Evolutionary conservation across 2,113 vertebrate genomes (phyloP), one percentile per base, ranked within the genome.

Genomic region (Boleophthalmus pectinirostris): DNA sequence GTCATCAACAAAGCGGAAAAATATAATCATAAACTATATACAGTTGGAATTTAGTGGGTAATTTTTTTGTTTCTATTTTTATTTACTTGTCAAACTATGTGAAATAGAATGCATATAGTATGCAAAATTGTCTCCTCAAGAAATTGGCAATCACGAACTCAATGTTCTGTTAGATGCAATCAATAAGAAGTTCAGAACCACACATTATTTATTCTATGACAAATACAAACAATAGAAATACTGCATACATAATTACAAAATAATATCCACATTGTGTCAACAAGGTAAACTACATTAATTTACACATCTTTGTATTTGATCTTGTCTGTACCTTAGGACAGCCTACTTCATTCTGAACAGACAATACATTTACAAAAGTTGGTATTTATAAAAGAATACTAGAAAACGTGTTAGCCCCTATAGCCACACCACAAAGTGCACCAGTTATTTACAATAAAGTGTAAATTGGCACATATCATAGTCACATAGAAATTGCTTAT

Each of bases 321-420:
- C 33, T 69, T 29, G 14, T 25, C 75, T 54, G 66, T 81, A 88
- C 77, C 83, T 68, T 29, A 61, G 69, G 66, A 81, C 61, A 82
- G n/a, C 20, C 57, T 49, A 87, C 74, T 79, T 49, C 56, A 14
- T 68, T 47, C 33, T 70, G 45, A n/a, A 90, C 43, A 74, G 77
- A 68, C 78, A 81, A 83, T 21, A 88, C 79, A 78, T 81, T 79
- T 85, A 83, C 69, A 89, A 87, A 84, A 70, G 16, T 12, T 23
- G 23, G 10, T 9, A 35, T 3, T 0, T 85, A 85, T 78, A 87
- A 89, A 91, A 89, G 25, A 80, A 80, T 51, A 84, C 49, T 73
- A 68, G 81, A 78, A 85, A 90, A 90, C 82, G 72, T 67, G 69
- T 76, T 75, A 74, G 77, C 57, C 1, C 58, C 54, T 71, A 25